Conservation (phyloP, 2,113 vertebrate species). For the Lathamus discolor region DNA sequence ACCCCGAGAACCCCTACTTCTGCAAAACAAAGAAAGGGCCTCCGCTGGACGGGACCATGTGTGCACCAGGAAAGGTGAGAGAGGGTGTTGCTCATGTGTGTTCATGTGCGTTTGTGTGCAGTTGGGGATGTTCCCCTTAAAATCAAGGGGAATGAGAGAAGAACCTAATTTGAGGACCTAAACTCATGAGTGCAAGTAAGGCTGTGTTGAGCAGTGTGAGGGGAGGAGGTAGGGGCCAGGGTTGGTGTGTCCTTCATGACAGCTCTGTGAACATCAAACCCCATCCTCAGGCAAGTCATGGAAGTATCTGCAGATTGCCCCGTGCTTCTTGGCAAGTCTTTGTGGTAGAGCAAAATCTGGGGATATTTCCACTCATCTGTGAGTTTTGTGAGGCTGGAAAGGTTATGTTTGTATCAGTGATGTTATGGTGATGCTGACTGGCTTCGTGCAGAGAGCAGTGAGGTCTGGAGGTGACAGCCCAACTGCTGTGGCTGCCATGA, state of each 20-base stretch:
- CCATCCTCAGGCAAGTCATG: rapidly evolving
- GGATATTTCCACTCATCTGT: neutral
- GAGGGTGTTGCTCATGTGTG: rapidly evolving
- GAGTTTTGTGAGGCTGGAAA: neutral
- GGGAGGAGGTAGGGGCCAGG: neutral
- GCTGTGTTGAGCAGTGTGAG: neutral
- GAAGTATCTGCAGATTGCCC: neutral
- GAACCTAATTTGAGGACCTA: neutral
- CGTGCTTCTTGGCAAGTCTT: neutral
- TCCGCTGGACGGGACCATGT: slow-evolving; percentile 94
- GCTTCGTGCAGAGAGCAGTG: neutral
- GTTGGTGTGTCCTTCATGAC: neutral
- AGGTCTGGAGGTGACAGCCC: neutral
- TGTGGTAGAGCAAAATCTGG: neutral
- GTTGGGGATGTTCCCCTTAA: neutral
- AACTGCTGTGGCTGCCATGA: neutral
- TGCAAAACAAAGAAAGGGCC: slow-evolving; percentile 99
- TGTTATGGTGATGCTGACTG: neutral
- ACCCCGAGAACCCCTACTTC: slow-evolving; percentile 97
- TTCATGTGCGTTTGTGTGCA: rapidly evolving
- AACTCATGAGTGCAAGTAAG: neutral
- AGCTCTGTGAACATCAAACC: neutral
- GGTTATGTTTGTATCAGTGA: neutral
- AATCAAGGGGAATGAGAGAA: neutral
- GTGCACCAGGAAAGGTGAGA: slow-evolving; percentile 91